These are phyloP conservation scores for Drosophila lacicola DNA, from an alignment of 2,888 invertebrate genomes.

Conservation along the genomic window DNA sequence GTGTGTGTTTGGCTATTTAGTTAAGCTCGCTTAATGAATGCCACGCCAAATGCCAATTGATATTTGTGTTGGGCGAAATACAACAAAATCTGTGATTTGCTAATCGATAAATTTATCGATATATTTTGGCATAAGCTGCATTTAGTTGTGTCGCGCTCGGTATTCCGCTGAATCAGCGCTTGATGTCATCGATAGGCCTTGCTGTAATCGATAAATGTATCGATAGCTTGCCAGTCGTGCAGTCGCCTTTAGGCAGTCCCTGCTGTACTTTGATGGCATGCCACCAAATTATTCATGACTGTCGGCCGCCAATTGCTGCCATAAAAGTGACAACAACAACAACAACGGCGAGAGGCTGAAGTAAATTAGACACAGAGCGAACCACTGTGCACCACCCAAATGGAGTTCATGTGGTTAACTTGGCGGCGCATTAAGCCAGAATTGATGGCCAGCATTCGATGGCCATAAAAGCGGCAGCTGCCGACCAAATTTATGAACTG, in stretches of 20 bases:
- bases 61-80: constrained; percentile 23
- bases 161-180: too few relatives aligned
- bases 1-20: constrained; percentile 45
- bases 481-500: constrained; percentile 52
- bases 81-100: constrained; percentile 8
- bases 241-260: constrained; percentile 2
- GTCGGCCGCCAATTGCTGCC: constrained; percentile 48
- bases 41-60: constrained; percentile 24
- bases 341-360: background rate
- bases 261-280: constrained; percentile 10
- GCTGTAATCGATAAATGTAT: constrained; percentile 12
- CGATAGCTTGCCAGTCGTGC: background rate
- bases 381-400: constrained; percentile 12
- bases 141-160: background rate
- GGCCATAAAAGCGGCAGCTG: constrained; percentile 59
- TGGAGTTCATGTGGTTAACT: constrained; percentile 35
- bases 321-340: constrained; percentile 51
- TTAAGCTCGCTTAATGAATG: constrained; percentile 49
- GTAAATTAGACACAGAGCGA: constrained; percentile 41
- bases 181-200: background rate
- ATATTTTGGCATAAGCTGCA: background rate
- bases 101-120: constrained; percentile 32
- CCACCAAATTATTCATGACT: constrained; percentile 47
- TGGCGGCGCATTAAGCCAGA: constrained; percentile 59
- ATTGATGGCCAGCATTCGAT: constrained; percentile 64